Conservation (phyloP, 1,140 invertebrate genomes). For the Eulimnadia texana region DNA sequence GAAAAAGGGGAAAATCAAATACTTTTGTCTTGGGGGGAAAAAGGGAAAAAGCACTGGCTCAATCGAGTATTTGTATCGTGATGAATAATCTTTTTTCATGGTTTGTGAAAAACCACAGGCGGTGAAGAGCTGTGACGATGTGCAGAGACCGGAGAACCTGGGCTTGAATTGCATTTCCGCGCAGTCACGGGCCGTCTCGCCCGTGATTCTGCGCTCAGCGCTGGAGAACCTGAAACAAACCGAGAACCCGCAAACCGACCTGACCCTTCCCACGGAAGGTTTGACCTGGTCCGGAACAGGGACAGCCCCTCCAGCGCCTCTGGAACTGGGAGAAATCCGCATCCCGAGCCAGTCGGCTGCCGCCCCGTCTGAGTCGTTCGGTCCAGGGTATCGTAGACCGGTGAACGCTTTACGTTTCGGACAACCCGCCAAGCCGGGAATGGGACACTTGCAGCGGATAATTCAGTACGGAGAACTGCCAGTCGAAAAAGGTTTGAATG, state of each 20-base stretch:
- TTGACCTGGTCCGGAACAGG: conserved; percentile 3
- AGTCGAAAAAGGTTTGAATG: background rate
- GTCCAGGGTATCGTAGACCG: background rate
- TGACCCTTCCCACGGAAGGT: background rate
- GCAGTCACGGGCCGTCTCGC: conserved; percentile 31
- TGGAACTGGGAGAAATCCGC: conserved; percentile 3
- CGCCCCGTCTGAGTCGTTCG: background rate
- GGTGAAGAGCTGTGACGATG: conserved; percentile 37
- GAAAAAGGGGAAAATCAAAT: too few relatives aligned
- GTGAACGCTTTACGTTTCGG: background rate
- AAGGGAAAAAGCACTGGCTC: too few relatives aligned
- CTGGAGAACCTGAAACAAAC: conserved; percentile 42
- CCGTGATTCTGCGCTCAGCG: conserved; percentile 25
- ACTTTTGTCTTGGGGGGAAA: too few relatives aligned
- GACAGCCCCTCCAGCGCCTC: background rate
- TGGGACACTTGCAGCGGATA: background rate
- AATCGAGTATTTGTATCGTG: too few relatives aligned
- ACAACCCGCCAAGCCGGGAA: background rate
- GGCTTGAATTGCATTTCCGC: conserved; percentile 49
- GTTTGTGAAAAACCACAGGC: too few relatives aligned
- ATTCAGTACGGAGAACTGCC: background rate
- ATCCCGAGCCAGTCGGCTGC: conserved; percentile 2
- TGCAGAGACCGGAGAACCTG: conserved; percentile 51
- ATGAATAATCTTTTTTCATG: too few relatives aligned
- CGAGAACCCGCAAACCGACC: background rate